Evolutionary conservation across 2,888 invertebrate species (phyloP).

Genomic region (Apantesis nais): DNA sequence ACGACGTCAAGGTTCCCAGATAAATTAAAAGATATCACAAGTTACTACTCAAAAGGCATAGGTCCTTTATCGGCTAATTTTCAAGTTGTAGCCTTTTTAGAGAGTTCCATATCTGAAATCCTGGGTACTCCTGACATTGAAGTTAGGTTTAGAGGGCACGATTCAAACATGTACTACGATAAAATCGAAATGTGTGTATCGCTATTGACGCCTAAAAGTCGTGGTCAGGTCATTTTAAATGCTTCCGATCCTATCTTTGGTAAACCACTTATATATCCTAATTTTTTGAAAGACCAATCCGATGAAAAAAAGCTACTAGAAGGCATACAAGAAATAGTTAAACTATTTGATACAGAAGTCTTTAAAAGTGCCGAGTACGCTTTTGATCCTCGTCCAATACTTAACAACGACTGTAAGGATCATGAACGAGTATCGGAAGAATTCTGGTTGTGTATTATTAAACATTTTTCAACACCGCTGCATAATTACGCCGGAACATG

Average conservation of each 20-base stretch:
- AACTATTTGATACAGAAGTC: slow-evolving; percentile 78
- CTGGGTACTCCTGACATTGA: slow-evolving; percentile 77
- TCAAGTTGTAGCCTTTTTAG: slow-evolving; percentile 76
- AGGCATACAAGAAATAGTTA: slow-evolving; percentile 75
- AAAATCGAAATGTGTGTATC: slow-evolving; percentile 76
- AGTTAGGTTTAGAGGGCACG: slow-evolving; percentile 75
- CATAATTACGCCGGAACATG: slow-evolving; percentile 81
- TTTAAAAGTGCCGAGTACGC: slow-evolving; percentile 72
- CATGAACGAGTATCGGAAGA: slow-evolving; percentile 73
- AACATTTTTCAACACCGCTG: slow-evolving; percentile 74
- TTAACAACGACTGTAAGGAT: slow-evolving; percentile 75
- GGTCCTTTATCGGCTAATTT: slow-evolving; percentile 80
- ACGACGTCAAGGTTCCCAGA: slow-evolving; percentile 70
- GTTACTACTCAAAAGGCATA: slow-evolving; percentile 71
- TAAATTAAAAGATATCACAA: slow-evolving; percentile 76
- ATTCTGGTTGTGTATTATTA: slow-evolving; percentile 80
- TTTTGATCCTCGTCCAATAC: slow-evolving; percentile 73
- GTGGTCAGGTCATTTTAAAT: slow-evolving; percentile 75
- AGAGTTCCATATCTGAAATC: slow-evolving; percentile 73
- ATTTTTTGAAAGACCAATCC: slow-evolving; percentile 69
- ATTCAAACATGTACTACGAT: slow-evolving; percentile 81
- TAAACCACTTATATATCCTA: slow-evolving; percentile 76
- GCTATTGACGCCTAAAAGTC: slow-evolving; percentile 76
- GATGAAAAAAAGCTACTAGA: slow-evolving; percentile 75
- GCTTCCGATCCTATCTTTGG: slow-evolving; percentile 72